Percentiles rank a stretch among this genome's conserved stretches.
phyloP scores from a whole-genome alignment of 2,113 vertebrate genomes.

The Bubalus kerabau region DNA sequence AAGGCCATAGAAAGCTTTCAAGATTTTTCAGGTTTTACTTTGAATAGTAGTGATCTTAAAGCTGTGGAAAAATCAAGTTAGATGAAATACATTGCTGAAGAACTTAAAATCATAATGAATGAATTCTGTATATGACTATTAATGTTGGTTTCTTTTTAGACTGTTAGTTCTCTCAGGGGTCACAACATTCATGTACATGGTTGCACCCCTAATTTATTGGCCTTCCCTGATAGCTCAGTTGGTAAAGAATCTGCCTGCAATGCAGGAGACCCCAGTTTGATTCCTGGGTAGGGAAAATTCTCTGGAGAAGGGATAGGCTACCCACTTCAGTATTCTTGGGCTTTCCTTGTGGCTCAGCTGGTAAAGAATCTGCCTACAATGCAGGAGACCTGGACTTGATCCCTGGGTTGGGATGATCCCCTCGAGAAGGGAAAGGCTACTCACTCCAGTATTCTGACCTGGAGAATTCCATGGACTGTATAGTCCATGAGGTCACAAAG shows the following conservation, averaged over 20 bases:
- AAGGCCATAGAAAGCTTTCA: not conserved
- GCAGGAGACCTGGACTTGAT: not conserved
- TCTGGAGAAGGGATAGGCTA: not conserved
- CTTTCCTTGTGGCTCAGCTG: not conserved
- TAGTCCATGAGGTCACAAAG: not conserved
- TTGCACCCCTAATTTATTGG: not conserved
- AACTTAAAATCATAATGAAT: not conserved
- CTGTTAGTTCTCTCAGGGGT: not conserved
- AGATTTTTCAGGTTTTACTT: not conserved
- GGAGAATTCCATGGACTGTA: not conserved
- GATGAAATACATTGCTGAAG: not conserved
- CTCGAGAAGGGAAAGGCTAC: not conserved
- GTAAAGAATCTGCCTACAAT: not conserved
- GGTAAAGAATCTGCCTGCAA: not conserved
- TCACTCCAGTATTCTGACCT: not conserved
- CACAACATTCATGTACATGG: not conserved
- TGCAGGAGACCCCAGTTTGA: not conserved
- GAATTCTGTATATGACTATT: not conserved
- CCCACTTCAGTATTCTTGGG: not conserved
- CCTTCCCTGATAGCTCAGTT: not conserved
- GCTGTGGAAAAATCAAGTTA: not conserved
- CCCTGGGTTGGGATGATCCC: not conserved
- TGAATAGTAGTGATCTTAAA: not conserved
- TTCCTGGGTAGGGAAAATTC: not conserved
- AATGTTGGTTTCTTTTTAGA: not conserved